These are phyloP conservation scores for Passerina amoena DNA, from an alignment of 2,113 vertebrate species.

Conservation along the genomic window DNA sequence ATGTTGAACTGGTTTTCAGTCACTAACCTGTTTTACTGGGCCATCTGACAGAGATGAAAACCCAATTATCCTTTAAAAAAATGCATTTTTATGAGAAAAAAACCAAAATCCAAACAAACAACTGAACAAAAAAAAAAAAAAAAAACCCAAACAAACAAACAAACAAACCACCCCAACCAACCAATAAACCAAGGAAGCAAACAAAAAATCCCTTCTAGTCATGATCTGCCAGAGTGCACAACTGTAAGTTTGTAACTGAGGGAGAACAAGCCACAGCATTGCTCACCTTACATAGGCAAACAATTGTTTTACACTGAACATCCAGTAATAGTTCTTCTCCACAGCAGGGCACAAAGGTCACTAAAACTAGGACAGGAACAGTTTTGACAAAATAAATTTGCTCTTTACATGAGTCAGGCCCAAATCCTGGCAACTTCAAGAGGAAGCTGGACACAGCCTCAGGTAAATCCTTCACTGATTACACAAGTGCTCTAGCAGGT, in stretches of 20 bases:
- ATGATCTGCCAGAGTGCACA: not conserved
- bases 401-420: not conserved
- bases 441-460: not conserved
- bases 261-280: not conserved
- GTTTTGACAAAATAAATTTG: not conserved
- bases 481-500: not conserved
- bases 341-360: not conserved
- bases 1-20: not conserved
- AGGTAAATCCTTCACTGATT: not conserved
- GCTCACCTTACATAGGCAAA: not conserved
- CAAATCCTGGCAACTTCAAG: not conserved
- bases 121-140: too few relatives aligned
- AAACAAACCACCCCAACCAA: not conserved
- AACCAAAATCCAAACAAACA: not conserved
- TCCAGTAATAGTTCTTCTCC: not conserved
- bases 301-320: not conserved
- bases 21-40: not conserved
- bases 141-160: too few relatives aligned
- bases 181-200: not conserved
- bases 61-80: not conserved
- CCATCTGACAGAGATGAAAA: not conserved
- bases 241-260: not conserved
- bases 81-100: not conserved
- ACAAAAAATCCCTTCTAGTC: not conserved
- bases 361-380: not conserved